A percentile compares a stretch with the other conserved stretches of the same genome.
phyloP scores from a whole-genome alignment of 2,113 vertebrate species.

The Halcyon senegalensis region DNA sequence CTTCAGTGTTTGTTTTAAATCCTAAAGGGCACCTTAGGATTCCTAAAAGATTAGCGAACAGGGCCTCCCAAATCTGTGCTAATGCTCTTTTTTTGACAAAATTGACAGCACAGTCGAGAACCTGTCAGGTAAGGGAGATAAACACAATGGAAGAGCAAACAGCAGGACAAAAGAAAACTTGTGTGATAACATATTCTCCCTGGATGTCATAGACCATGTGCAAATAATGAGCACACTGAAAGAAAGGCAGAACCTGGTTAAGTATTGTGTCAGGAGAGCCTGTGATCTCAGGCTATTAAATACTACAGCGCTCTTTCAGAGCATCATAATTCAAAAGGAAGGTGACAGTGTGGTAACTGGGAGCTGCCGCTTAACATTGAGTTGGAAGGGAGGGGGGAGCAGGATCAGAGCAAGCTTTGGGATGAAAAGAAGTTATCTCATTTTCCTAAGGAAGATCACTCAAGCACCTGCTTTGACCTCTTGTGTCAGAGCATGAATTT shows the following conservation, averaged over 20 bases:
- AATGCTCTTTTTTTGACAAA: not conserved
- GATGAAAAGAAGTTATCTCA: slow-evolving; percentile 61
- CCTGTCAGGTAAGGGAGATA: not conserved
- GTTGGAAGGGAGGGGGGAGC: not conserved
- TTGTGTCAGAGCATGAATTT: slow-evolving; percentile 52
- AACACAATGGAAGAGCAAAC: slow-evolving; percentile 28
- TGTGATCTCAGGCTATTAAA: slow-evolving; percentile 73
- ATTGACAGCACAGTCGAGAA: not conserved
- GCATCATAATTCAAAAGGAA: slow-evolving; percentile 61
- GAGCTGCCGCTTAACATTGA: slow-evolving; percentile 20
- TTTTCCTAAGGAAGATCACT: slow-evolving; percentile 55
- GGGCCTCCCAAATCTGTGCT: not conserved
- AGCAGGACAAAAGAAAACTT: slow-evolving; percentile 19
- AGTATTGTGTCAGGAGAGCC: slow-evolving; percentile 44
- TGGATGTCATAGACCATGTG: slow-evolving; percentile 60
- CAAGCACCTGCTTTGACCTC: slow-evolving; percentile 53
- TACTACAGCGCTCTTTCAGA: slow-evolving; percentile 44
- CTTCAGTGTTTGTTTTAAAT: slow-evolving; percentile 27
- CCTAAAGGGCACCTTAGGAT: slow-evolving; percentile 21
- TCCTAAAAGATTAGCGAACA: slow-evolving; percentile 7
- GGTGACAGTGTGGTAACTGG: slow-evolving; percentile 41
- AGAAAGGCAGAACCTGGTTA: slow-evolving; percentile 66
- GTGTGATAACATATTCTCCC: slow-evolving; percentile 30
- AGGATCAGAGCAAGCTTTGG: slow-evolving; percentile 30
- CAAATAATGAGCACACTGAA: slow-evolving; percentile 66